A percentile compares a stretch with the other conserved stretches of the same genome.
Evolutionary conservation across 2,797 vertebrate species (phyloP).

Genomic region (Siniperca scherzeri): DNA sequence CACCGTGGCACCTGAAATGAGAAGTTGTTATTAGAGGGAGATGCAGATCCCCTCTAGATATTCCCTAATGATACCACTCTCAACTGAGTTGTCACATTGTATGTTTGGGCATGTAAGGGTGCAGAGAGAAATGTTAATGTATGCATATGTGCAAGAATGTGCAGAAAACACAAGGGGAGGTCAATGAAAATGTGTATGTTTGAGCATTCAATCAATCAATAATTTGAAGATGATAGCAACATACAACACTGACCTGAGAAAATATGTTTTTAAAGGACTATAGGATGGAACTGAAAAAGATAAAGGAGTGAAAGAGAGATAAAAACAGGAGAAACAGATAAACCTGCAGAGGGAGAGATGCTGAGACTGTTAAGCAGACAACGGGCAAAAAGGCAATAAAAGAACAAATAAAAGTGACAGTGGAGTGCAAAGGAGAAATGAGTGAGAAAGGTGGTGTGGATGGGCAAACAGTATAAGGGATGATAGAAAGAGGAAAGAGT

Average conservation of each 20-base stretch:
- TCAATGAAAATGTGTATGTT: not conserved
- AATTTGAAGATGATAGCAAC: not conserved
- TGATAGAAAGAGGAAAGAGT: slow-evolving; percentile 35
- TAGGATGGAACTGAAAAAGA: slow-evolving; percentile 14
- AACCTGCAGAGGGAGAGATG: slow-evolving; percentile 23
- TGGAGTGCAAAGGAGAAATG: slow-evolving; percentile 19
- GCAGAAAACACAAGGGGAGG: not conserved
- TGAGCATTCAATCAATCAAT: slow-evolving; percentile 1
- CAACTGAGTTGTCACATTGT: slow-evolving; percentile 27
- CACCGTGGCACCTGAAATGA: slow-evolving; percentile 46
- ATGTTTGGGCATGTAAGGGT: slow-evolving; percentile 15
- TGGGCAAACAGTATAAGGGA: slow-evolving; percentile 19
- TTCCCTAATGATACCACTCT: slow-evolving; percentile 48
- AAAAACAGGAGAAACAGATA: slow-evolving; percentile 24
- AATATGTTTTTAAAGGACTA: slow-evolving; percentile 30
- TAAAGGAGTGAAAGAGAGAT: slow-evolving; percentile 19
- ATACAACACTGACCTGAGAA: not conserved
- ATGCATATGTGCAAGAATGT: not conserved
- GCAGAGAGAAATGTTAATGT: slow-evolving; percentile 6
- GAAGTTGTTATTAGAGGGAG: slow-evolving; percentile 49
- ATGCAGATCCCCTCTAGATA: slow-evolving; percentile 43
- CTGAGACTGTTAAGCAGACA: slow-evolving; percentile 41
- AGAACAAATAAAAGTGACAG: slow-evolving; percentile 46
- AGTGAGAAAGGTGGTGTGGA: slow-evolving; percentile 23
- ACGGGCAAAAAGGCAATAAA: slow-evolving; percentile 35